Base-by-base conservation (phyloP, 2,113 vertebrate genomes). In the Haemorhous mexicanus region DNA sequence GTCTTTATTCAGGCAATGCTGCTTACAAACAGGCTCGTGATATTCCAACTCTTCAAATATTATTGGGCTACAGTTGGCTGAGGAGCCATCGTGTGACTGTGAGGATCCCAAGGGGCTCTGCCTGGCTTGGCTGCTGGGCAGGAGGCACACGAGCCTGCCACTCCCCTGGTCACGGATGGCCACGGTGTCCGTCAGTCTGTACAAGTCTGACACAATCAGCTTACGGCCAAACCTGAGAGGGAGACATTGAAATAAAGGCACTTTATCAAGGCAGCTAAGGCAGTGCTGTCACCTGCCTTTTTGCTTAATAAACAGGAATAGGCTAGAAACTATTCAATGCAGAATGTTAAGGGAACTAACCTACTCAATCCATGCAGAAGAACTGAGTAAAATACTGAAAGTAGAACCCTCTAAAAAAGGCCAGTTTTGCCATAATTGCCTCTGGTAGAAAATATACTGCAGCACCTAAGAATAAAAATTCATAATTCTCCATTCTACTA, bases 31-130 rank as follows among this genome's bases (percentile, higher is more conserved):
- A 17, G 99, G 99, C 67, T 99, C 99, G 1, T 99, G 99, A 95
- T 99, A 99, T 73, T 99, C 99, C 61, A 99, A 86, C 95, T 99
- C 99, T 94, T 99, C 99, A 94, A 99, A 99, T 77, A 99, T 98
- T 76, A 99, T 98, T 5, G 99, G 99, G 66, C 99, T 99, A 70
- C 99, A 98, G 41, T 98, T 99, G 2, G 98, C 84, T 5, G 99
- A 99, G 22, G 99, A 99, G 64, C 98, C 97, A 6, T 99, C 99
- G 3, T 99, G 99, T 2, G 99, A 99, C 94, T 99, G 99, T 6
- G 99, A 99, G 9, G 99, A 99, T 22, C 99, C 98, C 93, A 99
- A 35, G 1, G 99, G 99, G 52, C 99, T 99, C 97, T 99, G 99
- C 16, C 99, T 98, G n/a, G 98, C 97, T 61, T 99, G 99, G 96